These are phyloP conservation scores for Liparis tanakae DNA, from an alignment of 2,797 vertebrate genomes.

Conservation along the genomic window DNA sequence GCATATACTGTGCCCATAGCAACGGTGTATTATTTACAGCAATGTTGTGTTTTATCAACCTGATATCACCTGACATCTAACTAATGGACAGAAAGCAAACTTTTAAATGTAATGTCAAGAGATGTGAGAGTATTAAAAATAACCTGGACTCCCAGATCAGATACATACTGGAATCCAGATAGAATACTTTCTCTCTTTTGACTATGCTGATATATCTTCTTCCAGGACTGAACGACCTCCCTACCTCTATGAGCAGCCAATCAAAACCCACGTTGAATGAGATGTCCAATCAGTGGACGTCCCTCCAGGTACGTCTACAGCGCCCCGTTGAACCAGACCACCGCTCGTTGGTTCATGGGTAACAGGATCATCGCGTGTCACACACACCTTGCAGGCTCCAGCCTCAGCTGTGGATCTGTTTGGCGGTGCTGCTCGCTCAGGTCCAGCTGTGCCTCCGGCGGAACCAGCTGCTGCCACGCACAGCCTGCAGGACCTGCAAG, in stretches of 20 bases:
- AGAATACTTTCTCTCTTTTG: background rate
- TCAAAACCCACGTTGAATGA: conserved; percentile 74
- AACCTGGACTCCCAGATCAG: background rate
- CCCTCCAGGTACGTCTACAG: conserved; percentile 84
- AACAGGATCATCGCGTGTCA: background rate
- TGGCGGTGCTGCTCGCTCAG: conserved; percentile 67
- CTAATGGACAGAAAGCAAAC: background rate
- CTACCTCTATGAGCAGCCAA: conserved; percentile 72
- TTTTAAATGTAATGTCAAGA: background rate
- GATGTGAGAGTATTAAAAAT: background rate
- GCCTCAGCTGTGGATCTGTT: conserved; percentile 85
- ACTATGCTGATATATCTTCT: background rate
- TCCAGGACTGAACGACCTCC: conserved; percentile 89
- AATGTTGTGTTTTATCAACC: background rate
- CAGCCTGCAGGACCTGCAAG: conserved; percentile 79
- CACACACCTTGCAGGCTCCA: conserved; percentile 78
- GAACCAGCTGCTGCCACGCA: conserved; percentile 50
- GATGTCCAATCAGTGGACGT: conserved; percentile 84
- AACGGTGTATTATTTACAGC: background rate
- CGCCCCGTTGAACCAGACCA: background rate
- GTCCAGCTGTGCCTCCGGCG: conserved; percentile 63
- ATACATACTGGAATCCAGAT: background rate
- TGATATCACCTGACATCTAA: background rate
- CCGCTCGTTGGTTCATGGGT: background rate
- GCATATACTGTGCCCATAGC: background rate